These are phyloP conservation scores for Hepsetus odoe DNA, from an alignment of 2,113 vertebrate species.

Conservation along the genomic window DNA sequence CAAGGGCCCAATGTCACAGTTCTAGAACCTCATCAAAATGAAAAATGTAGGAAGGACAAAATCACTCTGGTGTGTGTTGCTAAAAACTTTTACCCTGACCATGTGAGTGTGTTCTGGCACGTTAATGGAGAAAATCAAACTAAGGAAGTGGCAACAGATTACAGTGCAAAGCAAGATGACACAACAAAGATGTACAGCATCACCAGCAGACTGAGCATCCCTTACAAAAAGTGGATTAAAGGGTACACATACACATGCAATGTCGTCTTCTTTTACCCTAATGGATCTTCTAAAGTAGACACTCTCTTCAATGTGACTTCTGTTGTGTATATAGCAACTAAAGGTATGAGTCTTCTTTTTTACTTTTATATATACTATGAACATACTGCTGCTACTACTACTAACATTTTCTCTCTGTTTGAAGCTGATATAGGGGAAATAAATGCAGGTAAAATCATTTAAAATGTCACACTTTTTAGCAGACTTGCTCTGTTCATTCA, in stretches of 20 bases:
- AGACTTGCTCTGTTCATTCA: background rate
- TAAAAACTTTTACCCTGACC: constrained; percentile 77
- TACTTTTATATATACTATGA: background rate
- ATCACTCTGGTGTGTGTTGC: constrained; percentile 79
- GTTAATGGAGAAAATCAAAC: constrained; percentile 50
- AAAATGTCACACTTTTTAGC: background rate
- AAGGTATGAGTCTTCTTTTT: constrained; percentile 5
- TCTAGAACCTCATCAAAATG: constrained; percentile 68
- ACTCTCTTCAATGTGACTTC: background rate
- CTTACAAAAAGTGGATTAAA: constrained; percentile 66
- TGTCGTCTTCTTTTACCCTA: constrained; percentile 57
- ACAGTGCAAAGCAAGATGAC: accelerated
- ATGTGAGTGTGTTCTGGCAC: constrained; percentile 73
- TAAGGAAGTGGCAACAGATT: constrained; percentile 68
- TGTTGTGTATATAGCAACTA: background rate
- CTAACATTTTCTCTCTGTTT: background rate
- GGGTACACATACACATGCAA: constrained; percentile 66
- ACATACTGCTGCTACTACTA: background rate
- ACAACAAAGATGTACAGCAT: constrained; percentile 66
- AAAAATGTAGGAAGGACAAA: constrained; percentile 50
- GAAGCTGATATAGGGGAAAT: background rate
- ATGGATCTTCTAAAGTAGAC: constrained; percentile 24
- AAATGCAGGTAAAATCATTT: background rate
- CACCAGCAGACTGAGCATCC: constrained; percentile 78
- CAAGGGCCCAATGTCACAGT: constrained; percentile 64